phyloP scores from a whole-genome alignment of 1,140 invertebrate genomes.

The Formica selysi region DNA sequence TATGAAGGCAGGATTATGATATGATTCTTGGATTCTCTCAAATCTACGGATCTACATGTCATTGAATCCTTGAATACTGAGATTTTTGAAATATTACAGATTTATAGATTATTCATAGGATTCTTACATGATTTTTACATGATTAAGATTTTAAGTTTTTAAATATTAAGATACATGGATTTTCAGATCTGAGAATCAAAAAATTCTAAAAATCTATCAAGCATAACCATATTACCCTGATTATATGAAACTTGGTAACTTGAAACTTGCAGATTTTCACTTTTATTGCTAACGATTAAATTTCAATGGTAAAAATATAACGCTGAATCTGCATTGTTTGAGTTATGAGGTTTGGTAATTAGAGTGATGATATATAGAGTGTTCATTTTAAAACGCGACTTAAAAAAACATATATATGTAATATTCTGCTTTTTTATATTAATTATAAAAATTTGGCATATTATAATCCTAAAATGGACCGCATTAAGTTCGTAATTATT shows the following conservation, averaged over 20 bases:
- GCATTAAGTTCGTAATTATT: background rate
- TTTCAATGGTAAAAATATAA: background rate
- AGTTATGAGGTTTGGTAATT: constrained; percentile 23
- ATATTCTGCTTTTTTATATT: background rate
- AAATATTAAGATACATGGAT: constrained; percentile 2
- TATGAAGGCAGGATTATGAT: constrained; percentile 7
- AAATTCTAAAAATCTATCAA: constrained; percentile 30
- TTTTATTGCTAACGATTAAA: constrained; percentile 5
- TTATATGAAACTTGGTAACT: constrained; percentile 38
- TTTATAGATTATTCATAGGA: constrained; percentile 27
- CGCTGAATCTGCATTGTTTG: constrained; percentile 7
- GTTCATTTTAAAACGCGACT: constrained; percentile 24
- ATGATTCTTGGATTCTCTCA: constrained; percentile 10
- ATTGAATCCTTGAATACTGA: constrained; percentile 11
- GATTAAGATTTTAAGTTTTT: constrained; percentile 30
- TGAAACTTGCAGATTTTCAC: constrained; percentile 26
- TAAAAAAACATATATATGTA: background rate
- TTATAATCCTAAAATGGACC: background rate
- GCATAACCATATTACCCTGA: constrained; percentile 6
- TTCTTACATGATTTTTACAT: constrained; percentile 4
- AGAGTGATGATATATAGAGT: background rate
- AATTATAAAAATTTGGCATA: background rate
- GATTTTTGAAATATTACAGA: constrained; percentile 18
- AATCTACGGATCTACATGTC: constrained; percentile 10
- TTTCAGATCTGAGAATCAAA: constrained; percentile 29